A percentile compares a stretch with the other conserved stretches of the same genome.
Evolutionary conservation across 1,140 invertebrate species (phyloP).

Genomic region (Drosophila tani): DNA sequence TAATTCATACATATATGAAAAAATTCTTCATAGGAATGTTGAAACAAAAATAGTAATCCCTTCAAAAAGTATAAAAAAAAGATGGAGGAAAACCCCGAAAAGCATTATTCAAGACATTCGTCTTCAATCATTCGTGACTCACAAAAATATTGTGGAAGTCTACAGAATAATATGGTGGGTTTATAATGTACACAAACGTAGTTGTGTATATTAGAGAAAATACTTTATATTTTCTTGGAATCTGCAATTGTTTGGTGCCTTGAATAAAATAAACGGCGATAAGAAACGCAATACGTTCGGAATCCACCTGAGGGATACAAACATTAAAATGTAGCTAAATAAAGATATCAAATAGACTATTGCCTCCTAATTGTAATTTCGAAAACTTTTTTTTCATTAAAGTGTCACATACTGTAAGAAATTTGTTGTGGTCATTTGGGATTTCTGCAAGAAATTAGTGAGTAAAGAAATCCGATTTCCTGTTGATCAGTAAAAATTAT

Average conservation of each 20-base stretch:
- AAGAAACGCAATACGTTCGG: not conserved
- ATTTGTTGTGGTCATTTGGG: not conserved
- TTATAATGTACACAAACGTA: not conserved
- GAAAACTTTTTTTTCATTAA: not conserved
- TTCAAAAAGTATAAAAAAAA: too few relatives aligned
- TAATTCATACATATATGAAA: not conserved
- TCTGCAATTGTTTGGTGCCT: not conserved
- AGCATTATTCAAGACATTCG: not conserved
- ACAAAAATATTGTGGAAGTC: conserved; percentile 2
- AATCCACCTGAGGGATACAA: conserved; percentile 24
- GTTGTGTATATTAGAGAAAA: not conserved
- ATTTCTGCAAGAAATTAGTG: not conserved
- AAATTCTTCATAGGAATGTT: not conserved
- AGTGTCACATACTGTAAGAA: not conserved
- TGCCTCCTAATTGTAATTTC: not conserved
- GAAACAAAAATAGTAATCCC: not conserved
- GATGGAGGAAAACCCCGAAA: not conserved
- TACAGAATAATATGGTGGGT: not conserved
- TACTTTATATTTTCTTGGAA: not conserved
- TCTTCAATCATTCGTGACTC: conserved; percentile 4
- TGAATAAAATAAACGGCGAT: not conserved
- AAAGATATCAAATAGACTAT: not conserved
- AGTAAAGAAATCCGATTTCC: conserved; percentile 2
- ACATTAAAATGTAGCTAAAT: not conserved
- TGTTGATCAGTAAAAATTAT: not conserved